These are phyloP conservation scores for Astreopora myriophthalma DNA, from an alignment of 64 coral and sea anemone species.

Conservation along the genomic window DNA sequence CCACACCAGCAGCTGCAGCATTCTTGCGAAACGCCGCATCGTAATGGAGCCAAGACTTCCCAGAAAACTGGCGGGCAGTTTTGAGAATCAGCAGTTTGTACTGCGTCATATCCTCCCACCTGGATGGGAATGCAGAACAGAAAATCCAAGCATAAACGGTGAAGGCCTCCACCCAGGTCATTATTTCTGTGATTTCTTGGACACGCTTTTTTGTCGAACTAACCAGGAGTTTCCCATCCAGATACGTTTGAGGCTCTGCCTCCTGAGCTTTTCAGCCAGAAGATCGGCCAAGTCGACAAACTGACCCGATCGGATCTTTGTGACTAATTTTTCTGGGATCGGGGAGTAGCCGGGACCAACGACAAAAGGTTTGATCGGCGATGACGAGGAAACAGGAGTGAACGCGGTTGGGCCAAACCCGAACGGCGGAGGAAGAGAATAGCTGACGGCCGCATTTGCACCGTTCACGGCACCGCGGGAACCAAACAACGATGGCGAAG, in stretches of 20 bases:
- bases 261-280: not conserved
- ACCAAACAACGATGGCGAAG: not conserved
- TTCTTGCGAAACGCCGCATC: not conserved
- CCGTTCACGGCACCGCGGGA: not conserved
- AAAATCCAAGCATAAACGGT: not conserved
- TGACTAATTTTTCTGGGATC: not conserved
- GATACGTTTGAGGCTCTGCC: not conserved
- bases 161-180: slow-evolving; percentile 24
- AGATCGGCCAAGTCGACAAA: not conserved
- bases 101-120: not conserved
- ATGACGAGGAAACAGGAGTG: not conserved
- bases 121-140: not conserved
- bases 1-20: not conserved
- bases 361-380: not conserved
- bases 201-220: not conserved
- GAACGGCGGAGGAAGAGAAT: not conserved
- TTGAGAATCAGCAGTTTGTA: slow-evolving; percentile 9
- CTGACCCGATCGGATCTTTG: not conserved
- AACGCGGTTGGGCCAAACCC: not conserved
- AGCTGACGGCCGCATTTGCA: not conserved
- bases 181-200: slow-evolving; percentile 8
- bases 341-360: not conserved
- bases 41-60: not conserved
- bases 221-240: not conserved
- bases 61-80: not conserved